These are phyloP conservation scores for Orestias chungarensis DNA, from an alignment of 2,797 vertebrate genomes.

Conservation along the genomic window DNA sequence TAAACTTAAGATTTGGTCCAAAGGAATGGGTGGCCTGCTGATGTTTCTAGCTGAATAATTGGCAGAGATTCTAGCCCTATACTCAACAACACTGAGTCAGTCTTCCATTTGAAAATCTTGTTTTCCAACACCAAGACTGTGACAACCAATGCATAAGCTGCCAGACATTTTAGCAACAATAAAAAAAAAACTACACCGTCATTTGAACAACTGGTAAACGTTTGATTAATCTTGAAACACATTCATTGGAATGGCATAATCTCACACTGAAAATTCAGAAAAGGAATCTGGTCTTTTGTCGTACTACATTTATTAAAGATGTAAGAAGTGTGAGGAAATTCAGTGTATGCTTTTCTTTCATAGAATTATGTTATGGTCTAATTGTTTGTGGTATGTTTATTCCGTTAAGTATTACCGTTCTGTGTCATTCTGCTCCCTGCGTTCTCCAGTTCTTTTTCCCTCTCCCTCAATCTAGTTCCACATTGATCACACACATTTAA, in stretches of 20 bases:
- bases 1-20: constrained; percentile 6
- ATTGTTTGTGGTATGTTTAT: too few relatives aligned
- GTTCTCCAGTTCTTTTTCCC: too few relatives aligned
- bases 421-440: too few relatives aligned
- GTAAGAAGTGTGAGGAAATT: not conserved
- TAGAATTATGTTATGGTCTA: too few relatives aligned
- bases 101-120: constrained; percentile 6
- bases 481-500: too few relatives aligned
- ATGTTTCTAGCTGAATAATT: constrained; percentile 12
- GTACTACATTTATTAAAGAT: not conserved
- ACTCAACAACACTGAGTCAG: not conserved
- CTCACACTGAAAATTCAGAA: not conserved
- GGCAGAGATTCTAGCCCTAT: not conserved
- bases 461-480: too few relatives aligned
- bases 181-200: not conserved
- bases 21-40: not conserved
- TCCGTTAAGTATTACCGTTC: too few relatives aligned
- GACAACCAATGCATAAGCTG: not conserved
- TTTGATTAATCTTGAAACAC: not conserved
- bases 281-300: not conserved
- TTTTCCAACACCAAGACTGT: not conserved
- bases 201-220: not conserved
- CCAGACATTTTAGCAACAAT: not conserved
- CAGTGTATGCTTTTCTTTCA: not conserved
- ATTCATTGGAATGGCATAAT: not conserved